Conservation (phyloP, 2,888 invertebrate species). For the Invenusta paracnida region DNA sequence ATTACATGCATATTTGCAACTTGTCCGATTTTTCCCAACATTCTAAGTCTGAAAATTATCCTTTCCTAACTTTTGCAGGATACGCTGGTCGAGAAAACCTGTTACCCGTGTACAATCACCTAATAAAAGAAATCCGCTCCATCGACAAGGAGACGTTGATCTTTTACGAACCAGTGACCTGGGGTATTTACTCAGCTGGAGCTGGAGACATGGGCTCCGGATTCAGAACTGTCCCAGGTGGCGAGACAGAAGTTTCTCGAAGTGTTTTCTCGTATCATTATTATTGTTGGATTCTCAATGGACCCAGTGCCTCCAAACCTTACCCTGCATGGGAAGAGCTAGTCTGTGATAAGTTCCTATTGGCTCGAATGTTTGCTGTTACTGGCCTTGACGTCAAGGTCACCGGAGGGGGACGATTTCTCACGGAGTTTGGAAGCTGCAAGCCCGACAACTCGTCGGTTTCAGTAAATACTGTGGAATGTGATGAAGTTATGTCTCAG, state of each 20-base stretch:
- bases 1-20: no score
- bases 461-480: slow-evolving; percentile 48
- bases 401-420: slow-evolving; percentile 49
- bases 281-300: slow-evolving; percentile 51
- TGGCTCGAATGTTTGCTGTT: slow-evolving; percentile 30
- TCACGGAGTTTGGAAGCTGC: slow-evolving; percentile 53
- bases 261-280: slow-evolving; percentile 51
- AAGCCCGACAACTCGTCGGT: slow-evolving; percentile 46
- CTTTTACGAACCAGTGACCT: slow-evolving; percentile 53
- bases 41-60: no score
- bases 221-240: slow-evolving; percentile 50
- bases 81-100: slow-evolving; percentile 49
- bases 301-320: not conserved
- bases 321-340: slow-evolving; percentile 45
- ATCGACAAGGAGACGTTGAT: slow-evolving; percentile 50
- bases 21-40: no score
- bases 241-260: slow-evolving; percentile 43
- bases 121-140: slow-evolving; percentile 47
- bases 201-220: slow-evolving; percentile 47
- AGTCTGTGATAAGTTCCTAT: slow-evolving; percentile 48
- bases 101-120: slow-evolving; percentile 48
- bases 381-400: slow-evolving; percentile 44
- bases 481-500: slow-evolving; percentile 48
- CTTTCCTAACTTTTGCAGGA: slow-evolving; percentile 32
- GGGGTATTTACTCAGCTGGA: slow-evolving; percentile 48